Evolutionary conservation across 2,888 invertebrate genomes (phyloP), one percentile per base, ranked within the genome.

Genomic region (Congeria kusceri): DNA sequence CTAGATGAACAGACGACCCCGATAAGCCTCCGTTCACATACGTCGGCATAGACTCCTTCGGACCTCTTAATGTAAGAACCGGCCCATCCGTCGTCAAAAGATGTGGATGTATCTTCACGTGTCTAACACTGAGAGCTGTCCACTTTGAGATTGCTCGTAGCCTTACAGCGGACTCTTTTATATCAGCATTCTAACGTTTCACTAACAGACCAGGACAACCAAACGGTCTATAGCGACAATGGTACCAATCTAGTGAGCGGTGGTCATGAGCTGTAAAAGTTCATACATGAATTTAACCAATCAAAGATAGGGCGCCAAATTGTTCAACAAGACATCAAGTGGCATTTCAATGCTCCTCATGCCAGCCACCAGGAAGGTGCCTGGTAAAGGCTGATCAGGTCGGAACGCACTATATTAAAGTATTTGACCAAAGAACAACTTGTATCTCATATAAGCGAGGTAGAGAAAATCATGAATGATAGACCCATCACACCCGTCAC

Each of bases 91-190:
- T 29, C 29, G 56, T 75, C 1, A 80, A 84, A 53, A 64, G 69
- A 32, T 79, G 76, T 28, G 83, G 80, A 13, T 77, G 77, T 53
- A 18, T 80, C 13, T 80, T 83, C 32, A 69, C 83, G 20, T 84
- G 80, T 68, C 46, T 77, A 7, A 75, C 66, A 2, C 70, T 65
- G 2, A 66, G 72, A 57, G 73, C 73, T 59, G 61, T 74, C 7
- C 65, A 78, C 58, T 18, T 79, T 25, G 74, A 79, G 62, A 39
- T 70, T 7, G 64, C 74, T 3, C 56, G 82, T 53, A 59, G 57
- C 25, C 47, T 78, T 29, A 62, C 47, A 27, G 64, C 75, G 9
- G 63, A 78, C 32, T 66, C 69, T 4, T 72, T 77, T 57, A 65
- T 73, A 7, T 28, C 53, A 23, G 77, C 77, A 18, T 65, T 73